Conservation (phyloP, 2,888 invertebrate genomes). For the Parelbella ahira region DNA sequence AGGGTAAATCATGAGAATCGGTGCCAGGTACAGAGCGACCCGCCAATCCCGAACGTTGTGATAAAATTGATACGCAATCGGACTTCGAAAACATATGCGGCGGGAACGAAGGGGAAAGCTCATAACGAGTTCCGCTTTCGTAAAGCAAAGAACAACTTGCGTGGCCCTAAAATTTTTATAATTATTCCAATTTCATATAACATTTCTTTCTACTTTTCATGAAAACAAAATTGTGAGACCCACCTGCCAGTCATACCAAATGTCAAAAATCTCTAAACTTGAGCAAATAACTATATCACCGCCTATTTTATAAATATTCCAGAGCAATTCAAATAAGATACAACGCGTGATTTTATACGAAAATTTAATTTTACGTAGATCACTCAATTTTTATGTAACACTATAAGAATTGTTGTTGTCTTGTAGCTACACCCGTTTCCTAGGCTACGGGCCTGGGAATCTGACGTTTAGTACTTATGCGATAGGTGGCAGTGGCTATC, state of each 20-base stretch:
- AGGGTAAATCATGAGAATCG: slow-evolving; percentile 44
- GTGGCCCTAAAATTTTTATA: background rate
- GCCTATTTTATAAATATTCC: background rate
- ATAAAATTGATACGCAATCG: slow-evolving; percentile 59
- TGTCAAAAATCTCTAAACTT: slow-evolving; percentile 62
- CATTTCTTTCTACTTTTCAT: slow-evolving; percentile 9
- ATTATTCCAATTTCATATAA: background rate
- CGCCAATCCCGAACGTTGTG: slow-evolving; percentile 49
- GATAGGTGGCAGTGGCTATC: slow-evolving; percentile 7
- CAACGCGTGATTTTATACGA: background rate
- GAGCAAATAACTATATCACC: slow-evolving; percentile 20
- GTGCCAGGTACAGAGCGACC: slow-evolving; percentile 62
- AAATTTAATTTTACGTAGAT: background rate
- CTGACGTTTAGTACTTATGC: slow-evolving; percentile 6
- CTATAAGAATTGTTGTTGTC: slow-evolving; percentile 72
- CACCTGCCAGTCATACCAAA: slow-evolving; percentile 72
- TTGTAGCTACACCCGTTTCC: slow-evolving; percentile 78
- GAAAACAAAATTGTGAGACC: slow-evolving; percentile 37
- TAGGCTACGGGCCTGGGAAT: slow-evolving; percentile 68
- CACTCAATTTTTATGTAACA: slow-evolving; percentile 55
- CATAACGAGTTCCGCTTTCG: slow-evolving; percentile 36
- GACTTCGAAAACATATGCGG: slow-evolving; percentile 33
- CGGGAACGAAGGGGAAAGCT: slow-evolving; percentile 49
- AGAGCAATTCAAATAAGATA: background rate
- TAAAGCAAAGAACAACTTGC: background rate